Evolutionary conservation across 2,888 invertebrate genomes (phyloP).

Genomic region (Glyphotaelius pellucidus): DNA sequence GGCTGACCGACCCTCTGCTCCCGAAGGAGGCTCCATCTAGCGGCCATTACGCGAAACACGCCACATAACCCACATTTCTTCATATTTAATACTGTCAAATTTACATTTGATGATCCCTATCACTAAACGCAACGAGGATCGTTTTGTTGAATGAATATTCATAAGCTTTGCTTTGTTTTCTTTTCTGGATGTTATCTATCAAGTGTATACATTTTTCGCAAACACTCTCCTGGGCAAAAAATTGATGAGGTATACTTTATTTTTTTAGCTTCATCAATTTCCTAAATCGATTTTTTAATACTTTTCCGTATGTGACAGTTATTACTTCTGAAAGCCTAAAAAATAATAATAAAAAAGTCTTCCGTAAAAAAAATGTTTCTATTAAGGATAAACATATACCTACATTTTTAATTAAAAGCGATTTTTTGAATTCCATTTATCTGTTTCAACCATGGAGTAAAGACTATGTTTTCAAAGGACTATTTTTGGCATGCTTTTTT

Average conservation of each 20-base stretch:
- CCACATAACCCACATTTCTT: constrained; percentile 31
- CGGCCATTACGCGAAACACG: constrained; percentile 19
- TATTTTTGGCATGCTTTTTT: no score
- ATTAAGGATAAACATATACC: no score
- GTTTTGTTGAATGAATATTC: not conserved
- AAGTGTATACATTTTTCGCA: not conserved
- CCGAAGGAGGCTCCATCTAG: not conserved
- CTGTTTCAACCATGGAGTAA: no score
- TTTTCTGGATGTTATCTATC: not conserved
- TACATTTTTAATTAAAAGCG: no score
- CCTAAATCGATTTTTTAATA: not conserved
- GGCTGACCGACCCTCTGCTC: not conserved
- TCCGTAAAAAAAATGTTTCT: no score
- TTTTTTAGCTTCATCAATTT: not conserved
- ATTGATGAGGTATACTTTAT: not conserved
- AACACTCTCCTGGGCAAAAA: not conserved
- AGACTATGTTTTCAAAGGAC: no score
- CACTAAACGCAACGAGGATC: not conserved
- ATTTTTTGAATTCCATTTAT: no score
- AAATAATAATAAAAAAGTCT: no score
- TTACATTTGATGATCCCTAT: constrained; percentile 24
- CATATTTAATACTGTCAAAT: constrained; percentile 14
- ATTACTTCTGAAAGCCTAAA: no score
- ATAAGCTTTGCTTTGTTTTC: not conserved
- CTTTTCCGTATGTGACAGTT: no score